Conservation (phyloP, 2,797 vertebrate species). For the Eulemur coronatus region DNA sequence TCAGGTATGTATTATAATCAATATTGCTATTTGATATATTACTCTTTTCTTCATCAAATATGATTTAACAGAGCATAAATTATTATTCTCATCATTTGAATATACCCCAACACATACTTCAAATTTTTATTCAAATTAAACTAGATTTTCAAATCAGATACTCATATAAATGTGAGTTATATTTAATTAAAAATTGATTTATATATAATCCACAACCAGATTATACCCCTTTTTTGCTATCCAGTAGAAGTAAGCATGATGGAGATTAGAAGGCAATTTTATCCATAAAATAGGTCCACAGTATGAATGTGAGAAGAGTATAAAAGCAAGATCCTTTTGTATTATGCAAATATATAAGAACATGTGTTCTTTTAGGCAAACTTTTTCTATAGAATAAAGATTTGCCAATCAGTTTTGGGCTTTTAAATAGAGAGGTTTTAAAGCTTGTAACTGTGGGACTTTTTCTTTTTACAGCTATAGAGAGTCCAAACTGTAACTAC, state of each 20-base stretch:
- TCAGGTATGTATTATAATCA: conserved; percentile 69
- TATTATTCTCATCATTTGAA: conserved; percentile 22
- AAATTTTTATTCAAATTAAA: conserved; percentile 36
- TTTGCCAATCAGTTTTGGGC: not conserved
- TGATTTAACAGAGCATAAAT: not conserved
- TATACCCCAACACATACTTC: not conserved
- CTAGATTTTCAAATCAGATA: conserved; percentile 19
- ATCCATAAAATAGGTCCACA: not conserved
- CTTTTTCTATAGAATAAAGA: not conserved
- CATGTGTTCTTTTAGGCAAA: not conserved
- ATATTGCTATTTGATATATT: not conserved
- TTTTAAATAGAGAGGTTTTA: conserved; percentile 14
- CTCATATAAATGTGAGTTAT: not conserved
- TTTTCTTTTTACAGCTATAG: conserved; percentile 1
- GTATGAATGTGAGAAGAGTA: not conserved
- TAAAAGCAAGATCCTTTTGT: not conserved
- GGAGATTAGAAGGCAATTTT: not conserved
- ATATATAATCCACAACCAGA: not conserved
- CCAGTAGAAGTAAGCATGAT: conserved; percentile 5
- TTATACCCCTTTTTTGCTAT: not conserved
- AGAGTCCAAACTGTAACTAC: not conserved
- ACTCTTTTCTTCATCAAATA: not conserved
- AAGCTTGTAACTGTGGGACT: not conserved
- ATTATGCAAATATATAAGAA: conserved; percentile 25
- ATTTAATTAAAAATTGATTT: conserved; percentile 32